phyloP scores from a whole-genome alignment of 2,888 invertebrate genomes.

The Cephus nigrinus region DNA sequence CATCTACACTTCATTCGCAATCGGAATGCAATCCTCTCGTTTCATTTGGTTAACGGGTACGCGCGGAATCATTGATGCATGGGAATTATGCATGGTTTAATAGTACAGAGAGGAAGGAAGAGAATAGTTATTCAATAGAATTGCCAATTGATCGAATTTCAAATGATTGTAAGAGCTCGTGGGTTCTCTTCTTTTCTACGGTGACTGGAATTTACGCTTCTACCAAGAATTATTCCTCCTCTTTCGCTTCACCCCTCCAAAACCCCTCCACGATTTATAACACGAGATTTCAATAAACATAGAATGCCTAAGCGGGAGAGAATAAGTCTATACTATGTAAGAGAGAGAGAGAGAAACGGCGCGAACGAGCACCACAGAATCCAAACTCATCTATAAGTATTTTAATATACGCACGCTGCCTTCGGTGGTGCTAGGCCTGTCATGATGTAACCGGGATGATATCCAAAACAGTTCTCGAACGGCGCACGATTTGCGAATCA shows the following conservation, averaged over 20 bases:
- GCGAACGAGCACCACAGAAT: neutral
- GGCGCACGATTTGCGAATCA: conserved; percentile 1
- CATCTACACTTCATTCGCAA: conserved; percentile 20
- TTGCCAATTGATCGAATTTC: neutral
- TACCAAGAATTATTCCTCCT: neutral
- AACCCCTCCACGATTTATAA: neutral
- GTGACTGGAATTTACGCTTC: neutral
- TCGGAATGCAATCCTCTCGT: conserved; percentile 31
- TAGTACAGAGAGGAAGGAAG: neutral
- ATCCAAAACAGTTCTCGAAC: conserved; percentile 15
- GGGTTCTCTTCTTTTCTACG: neutral
- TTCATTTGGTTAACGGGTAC: conserved; percentile 5
- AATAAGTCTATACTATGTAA: too few species aligned
- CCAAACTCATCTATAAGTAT: neutral
- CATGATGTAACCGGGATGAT: conserved; percentile 44
- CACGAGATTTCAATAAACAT: conserved; percentile 26
- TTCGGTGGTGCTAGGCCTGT: conserved; percentile 42
- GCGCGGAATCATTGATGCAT: neutral
- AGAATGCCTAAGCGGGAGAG: conserved; percentile 4
- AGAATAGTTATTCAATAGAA: neutral
- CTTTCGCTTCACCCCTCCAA: neutral
- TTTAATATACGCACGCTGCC: conserved; percentile 45
- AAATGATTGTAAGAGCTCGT: neutral
- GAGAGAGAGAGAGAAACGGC: neutral
- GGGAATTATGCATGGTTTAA: neutral